Evolutionary conservation across 2,797 vertebrate genomes (phyloP).

Genomic region (Sebastes vulpes): DNA sequence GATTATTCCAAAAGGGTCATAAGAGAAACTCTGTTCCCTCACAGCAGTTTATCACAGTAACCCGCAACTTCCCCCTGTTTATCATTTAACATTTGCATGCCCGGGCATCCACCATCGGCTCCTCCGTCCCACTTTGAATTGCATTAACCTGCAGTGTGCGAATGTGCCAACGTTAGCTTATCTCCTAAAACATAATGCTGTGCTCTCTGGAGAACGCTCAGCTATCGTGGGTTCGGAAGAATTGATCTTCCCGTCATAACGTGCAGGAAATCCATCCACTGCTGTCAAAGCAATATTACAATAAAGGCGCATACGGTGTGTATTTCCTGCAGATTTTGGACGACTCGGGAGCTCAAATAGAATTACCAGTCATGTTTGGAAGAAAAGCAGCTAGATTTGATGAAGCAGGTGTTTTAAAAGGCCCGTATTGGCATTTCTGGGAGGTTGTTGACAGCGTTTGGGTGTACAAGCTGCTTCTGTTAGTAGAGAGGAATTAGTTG

Average conservation of each 20-base stretch:
- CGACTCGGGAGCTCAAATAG: conserved; percentile 45
- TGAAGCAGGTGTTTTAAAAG: conserved; percentile 59
- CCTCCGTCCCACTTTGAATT: conserved; percentile 50
- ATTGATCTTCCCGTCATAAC: conserved; percentile 73
- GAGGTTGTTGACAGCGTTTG: conserved; percentile 24
- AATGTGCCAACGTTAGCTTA: conserved; percentile 76
- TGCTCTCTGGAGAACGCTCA: conserved; percentile 61
- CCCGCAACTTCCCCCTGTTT: conserved; percentile 57
- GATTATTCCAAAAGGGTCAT: conserved; percentile 70
- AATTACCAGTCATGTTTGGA: conserved; percentile 40
- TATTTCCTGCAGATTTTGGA: conserved; percentile 61
- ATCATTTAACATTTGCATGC: conserved; percentile 52
- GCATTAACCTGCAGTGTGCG: conserved; percentile 70
- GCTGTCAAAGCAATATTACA: conserved; percentile 75
- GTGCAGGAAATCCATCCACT: conserved; percentile 69
- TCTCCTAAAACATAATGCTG: conserved; percentile 72
- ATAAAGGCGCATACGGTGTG: conserved; percentile 23
- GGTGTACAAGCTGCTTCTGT: conserved; percentile 39
- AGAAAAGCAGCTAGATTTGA: conserved; percentile 40
- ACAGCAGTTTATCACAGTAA: conserved; percentile 31
- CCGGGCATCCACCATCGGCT: conserved; percentile 26
- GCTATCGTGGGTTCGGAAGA: conserved; percentile 52
- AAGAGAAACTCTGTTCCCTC: conserved; percentile 61
- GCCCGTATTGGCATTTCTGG: conserved; percentile 33
- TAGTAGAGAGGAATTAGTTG: conserved; percentile 25